Evolutionary conservation across 1,140 invertebrate species (phyloP).

Genomic region (Amphibalanus amphitrite): DNA sequence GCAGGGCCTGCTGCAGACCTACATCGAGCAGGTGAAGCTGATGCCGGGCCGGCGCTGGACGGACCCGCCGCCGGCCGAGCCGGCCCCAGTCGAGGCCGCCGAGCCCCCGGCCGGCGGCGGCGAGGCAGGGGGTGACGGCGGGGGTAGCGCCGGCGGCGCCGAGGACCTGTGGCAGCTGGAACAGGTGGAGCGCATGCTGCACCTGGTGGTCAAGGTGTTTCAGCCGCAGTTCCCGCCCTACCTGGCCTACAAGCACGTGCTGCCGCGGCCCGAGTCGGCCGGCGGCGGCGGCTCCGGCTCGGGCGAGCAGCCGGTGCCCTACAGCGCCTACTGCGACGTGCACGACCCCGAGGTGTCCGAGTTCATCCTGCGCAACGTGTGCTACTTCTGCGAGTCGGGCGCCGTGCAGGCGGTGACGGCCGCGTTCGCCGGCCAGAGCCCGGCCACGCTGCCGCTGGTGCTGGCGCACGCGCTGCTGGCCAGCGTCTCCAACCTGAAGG

Average conservation of each 20-base stretch:
- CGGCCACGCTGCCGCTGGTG: slow-evolving; percentile 57
- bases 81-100: background rate
- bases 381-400: slow-evolving; percentile 66
- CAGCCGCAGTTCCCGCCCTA: slow-evolving; percentile 79
- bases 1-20: slow-evolving; percentile 10
- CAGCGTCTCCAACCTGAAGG: slow-evolving; percentile 73
- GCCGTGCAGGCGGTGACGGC: slow-evolving; percentile 66
- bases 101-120: background rate
- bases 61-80: background rate
- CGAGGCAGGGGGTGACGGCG: slow-evolving; percentile 1
- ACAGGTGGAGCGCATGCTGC: slow-evolving; percentile 56
- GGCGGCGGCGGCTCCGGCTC: slow-evolving; percentile 56
- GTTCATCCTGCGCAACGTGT: slow-evolving; percentile 71
- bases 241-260: slow-evolving; percentile 54
- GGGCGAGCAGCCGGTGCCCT: slow-evolving; percentile 46
- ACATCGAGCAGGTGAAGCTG: slow-evolving; percentile 7
- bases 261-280: slow-evolving; percentile 30
- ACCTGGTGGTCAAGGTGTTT: slow-evolving; percentile 62
- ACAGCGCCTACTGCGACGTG: slow-evolving; percentile 54
- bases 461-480: slow-evolving; percentile 79
- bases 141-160: background rate
- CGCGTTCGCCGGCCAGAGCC: slow-evolving; percentile 32
- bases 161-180: slow-evolving; percentile 40
- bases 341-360: slow-evolving; percentile 82
- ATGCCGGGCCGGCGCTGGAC: background rate